Conservation (phyloP, 2,797 vertebrate genomes). For the Propithecus perrieri region DNA sequence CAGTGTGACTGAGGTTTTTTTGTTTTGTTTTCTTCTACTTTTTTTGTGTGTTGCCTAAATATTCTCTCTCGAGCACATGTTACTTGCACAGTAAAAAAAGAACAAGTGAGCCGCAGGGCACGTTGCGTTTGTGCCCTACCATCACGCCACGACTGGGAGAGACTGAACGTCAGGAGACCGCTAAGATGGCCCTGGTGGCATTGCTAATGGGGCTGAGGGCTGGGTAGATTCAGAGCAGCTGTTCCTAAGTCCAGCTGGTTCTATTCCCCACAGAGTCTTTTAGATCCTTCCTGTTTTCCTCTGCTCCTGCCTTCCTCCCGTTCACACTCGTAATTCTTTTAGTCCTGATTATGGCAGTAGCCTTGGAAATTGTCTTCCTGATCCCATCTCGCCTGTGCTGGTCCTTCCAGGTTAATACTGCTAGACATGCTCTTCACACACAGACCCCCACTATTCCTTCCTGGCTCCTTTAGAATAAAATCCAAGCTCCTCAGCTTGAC, state of each 20-base stretch:
- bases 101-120: background rate
- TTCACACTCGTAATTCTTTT: background rate
- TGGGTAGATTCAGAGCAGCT: background rate
- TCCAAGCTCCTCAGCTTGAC: background rate
- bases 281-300: background rate
- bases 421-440: background rate
- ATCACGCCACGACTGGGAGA: rapidly evolving
- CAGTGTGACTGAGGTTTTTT: too few relatives aligned
- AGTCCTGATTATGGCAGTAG: background rate
- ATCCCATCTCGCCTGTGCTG: background rate
- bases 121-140: background rate
- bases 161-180: background rate
- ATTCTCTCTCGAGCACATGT: background rate
- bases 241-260: background rate
- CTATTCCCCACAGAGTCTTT: rapidly evolving
- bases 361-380: background rate
- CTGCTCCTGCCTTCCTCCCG: background rate
- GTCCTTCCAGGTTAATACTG: background rate
- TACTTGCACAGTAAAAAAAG: background rate
- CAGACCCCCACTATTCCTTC: background rate
- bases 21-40: background rate
- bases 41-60: background rate
- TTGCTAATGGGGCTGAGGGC: background rate
- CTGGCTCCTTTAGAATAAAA: background rate
- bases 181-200: too few relatives aligned